phyloP scores from a whole-genome alignment of 2,888 invertebrate species.

The Hyalella azteca region DNA sequence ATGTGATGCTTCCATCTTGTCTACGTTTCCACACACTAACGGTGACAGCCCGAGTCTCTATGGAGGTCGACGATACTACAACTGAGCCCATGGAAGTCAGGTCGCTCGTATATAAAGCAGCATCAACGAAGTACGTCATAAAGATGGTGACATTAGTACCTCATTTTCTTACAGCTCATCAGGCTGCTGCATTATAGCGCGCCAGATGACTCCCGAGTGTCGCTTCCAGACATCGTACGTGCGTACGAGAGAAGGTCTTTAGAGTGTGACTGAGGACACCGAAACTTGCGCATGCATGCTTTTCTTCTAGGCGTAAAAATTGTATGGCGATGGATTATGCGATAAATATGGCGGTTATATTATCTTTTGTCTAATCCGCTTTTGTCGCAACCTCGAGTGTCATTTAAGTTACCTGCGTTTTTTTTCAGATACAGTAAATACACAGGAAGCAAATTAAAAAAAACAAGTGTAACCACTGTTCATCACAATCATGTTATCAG shows the following conservation, averaged over 20 bases:
- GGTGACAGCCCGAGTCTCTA: not conserved
- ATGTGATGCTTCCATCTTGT: constrained; percentile 29
- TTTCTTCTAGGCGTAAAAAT: too few species aligned
- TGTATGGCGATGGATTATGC: too few species aligned
- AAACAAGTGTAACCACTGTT: too few species aligned
- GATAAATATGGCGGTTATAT: too few species aligned
- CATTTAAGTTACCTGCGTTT: too few species aligned
- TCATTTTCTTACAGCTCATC: constrained; percentile 37
- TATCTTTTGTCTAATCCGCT: too few species aligned
- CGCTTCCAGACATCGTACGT: not conserved
- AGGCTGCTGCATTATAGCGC: constrained; percentile 16
- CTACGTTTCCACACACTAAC: too few species aligned
- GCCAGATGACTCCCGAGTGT: constrained; percentile 31
- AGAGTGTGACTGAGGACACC: not conserved
- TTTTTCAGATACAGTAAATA: too few species aligned
- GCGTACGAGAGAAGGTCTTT: not conserved
- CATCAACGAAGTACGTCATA: constrained; percentile 23
- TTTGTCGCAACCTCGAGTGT: too few species aligned
- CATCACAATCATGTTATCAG: too few species aligned
- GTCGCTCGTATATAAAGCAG: constrained; percentile 27
- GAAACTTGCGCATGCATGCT: too few species aligned
- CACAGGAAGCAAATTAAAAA: too few species aligned
- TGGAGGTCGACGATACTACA: not conserved
- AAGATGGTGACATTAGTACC: constrained; percentile 33
- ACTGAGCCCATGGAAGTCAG: constrained; percentile 10